These are phyloP conservation scores for Passer montanus DNA, from an alignment of 2,113 vertebrate genomes.

Conservation along the genomic window DNA sequence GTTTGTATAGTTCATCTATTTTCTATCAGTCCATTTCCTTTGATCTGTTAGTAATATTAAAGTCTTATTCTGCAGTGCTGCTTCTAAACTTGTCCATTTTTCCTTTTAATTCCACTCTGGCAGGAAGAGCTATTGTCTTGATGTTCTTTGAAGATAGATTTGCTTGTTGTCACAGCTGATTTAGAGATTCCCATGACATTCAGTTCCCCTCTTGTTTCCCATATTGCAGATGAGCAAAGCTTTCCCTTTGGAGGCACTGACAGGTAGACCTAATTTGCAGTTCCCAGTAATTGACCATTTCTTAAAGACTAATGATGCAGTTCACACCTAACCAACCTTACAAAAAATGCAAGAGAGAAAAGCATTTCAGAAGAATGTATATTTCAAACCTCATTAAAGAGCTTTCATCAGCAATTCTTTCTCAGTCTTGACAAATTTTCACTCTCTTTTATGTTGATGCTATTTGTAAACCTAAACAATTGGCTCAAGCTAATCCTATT, in stretches of 20 bases:
- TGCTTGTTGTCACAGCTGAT: slow-evolving; percentile 39
- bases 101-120: neutral
- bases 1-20: neutral
- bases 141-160: slow-evolving; percentile 42
- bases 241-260: slow-evolving; percentile 49
- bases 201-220: neutral
- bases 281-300: slow-evolving; percentile 57
- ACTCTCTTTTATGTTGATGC: neutral
- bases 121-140: neutral
- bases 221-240: slow-evolving; percentile 7
- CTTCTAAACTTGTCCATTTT: neutral
- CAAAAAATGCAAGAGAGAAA: slow-evolving; percentile 16
- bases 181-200: slow-evolving; percentile 22
- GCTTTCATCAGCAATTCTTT: slow-evolving; percentile 9
- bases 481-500: neutral
- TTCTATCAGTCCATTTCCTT: neutral
- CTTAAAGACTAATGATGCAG: slow-evolving; percentile 64
- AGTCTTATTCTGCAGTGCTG: neutral
- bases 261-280: slow-evolving; percentile 60
- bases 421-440: slow-evolving; percentile 11
- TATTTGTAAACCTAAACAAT: slow-evolving; percentile 25
- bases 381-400: slow-evolving; percentile 53
- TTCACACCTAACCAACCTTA: slow-evolving; percentile 43
- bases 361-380: slow-evolving; percentile 28
- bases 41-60: neutral